Evolutionary conservation across 2,888 invertebrate genomes (phyloP), one percentile per base, ranked within the genome.

Genomic region (Apeira syringaria): DNA sequence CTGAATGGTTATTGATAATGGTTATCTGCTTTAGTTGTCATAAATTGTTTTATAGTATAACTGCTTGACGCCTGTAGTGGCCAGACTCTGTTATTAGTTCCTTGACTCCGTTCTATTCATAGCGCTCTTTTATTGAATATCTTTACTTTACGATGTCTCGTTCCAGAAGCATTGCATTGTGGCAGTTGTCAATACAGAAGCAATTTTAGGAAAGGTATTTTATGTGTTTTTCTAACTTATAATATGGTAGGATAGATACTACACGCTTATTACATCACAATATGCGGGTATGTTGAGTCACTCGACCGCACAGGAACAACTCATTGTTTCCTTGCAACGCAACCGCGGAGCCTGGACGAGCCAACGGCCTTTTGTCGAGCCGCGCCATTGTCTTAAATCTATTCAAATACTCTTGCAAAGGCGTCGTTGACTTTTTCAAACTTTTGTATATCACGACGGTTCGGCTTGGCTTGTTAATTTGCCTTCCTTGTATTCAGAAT

Each of bases 281-380:
- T 65, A 77, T 75, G 73, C 74, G 70, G 80, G 78, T 61, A 67
- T 65, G 72, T 74, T 72, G 78, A 78, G 69, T 69, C 79, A 80
- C 68, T 76, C 74, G 82, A 79, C 81, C 80, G 77, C 79, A 76
- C 80, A 75, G 74, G 74, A 74, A 72, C 75, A 64, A 51, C 60
- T 70, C 68, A 80, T 84, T 83, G 83, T 83, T 76, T 67, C 70
- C 68, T 67, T 59, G 68, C 74, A 69, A 64, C 64, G 65, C 70
- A 66, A 65, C 74, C 69, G 65, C 71, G 72, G 61, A 71, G 75
- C 68, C 72, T 74, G 79, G 73, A 71, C 49, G 48, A 41, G 32
- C 70, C 70, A 56, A 60, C 68, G 58, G 71, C 67, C 79, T 79
- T 80, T 83, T 84, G 81, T 83, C 72, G 74, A 71, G 70, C 73